Evolutionary conservation across 2,888 invertebrate genomes (phyloP), one percentile per base, ranked within the genome.

Genomic region (Zootermopsis nevadensis): DNA sequence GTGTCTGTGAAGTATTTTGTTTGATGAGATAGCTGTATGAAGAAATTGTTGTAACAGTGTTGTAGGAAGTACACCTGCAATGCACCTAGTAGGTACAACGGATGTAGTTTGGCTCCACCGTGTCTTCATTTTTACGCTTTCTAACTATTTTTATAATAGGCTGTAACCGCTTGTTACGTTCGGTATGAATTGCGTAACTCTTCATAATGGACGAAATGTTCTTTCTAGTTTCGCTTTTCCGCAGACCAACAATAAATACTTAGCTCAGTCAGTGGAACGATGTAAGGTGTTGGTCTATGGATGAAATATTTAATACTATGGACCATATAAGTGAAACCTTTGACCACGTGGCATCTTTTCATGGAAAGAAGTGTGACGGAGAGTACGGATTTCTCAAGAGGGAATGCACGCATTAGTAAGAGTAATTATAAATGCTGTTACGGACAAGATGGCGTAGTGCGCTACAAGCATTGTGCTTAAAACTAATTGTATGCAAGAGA

Each of bases 61-160:
- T 77, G 77, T 48, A 77, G 77, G 77, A 77, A 77, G 55, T 77
- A 31, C 22, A 33, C 27, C 30, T 55, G n/a, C 33, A 60, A n/a
- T 66, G 66, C 79, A 79, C 79, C 79, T 66, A 19, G 79, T 35
- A 24, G 27, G 79, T 66, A 79, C 66, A 60, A 66, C 79, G 79
- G 79, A 79, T 66, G 66, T 66, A 27, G n/a, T 35, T 53, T 33
- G 22, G n/a, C 60, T 31, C 79, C 60, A 60, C 66, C 60, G 19
- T 79, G 79, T 55, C 79, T 79, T 79, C 79, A 79, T 79, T 74
- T 82, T 82, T 74, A 82, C 82, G 82, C 82, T 82, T 82, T 82
- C 82, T 82, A 82, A 82, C 76, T 38, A 74, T 60, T 76, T 76
- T 82, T 82, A 82, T 82, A 82, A 82, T 76, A 82, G 82, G 31